phyloP scores from a whole-genome alignment of 2,797 vertebrate genomes.

The Buphagus erythrorhynchus region DNA sequence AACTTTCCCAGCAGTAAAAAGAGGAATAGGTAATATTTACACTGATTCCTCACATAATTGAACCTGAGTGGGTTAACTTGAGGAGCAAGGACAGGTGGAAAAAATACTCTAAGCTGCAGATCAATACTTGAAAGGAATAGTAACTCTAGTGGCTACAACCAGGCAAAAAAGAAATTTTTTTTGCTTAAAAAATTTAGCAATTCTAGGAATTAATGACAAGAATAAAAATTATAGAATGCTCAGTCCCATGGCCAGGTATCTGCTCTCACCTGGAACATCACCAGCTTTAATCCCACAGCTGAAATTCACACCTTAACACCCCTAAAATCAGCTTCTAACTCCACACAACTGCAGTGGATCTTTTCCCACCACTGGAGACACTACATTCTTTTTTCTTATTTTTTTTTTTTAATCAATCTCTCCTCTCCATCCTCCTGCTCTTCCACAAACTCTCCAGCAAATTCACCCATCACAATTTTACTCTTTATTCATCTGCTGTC shows the following conservation, averaged over 20 bases:
- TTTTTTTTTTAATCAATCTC: neutral
- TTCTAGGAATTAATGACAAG: neutral
- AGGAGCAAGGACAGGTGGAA: neutral
- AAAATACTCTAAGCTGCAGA: neutral
- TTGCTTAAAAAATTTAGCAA: neutral
- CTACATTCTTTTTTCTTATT: fast-evolving
- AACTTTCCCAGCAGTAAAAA: neutral
- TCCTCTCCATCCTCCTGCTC: neutral
- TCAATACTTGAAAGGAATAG: neutral
- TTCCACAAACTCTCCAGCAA: neutral
- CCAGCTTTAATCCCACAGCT: neutral
- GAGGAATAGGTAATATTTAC: neutral
- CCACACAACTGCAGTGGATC: neutral
- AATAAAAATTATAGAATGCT: fast-evolving
- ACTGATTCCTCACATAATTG: neutral
- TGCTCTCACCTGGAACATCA: neutral
- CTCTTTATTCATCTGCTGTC: neutral
- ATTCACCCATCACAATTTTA: neutral
- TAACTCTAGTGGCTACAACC: neutral
- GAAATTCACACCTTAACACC: neutral
- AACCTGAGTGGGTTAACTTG: neutral
- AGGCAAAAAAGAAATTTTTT: neutral
- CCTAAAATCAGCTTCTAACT: neutral
- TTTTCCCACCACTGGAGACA: neutral
- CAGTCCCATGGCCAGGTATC: neutral